Conservation (phyloP, 2,888 invertebrate genomes). For the Sarcophaga caerulescens region DNA sequence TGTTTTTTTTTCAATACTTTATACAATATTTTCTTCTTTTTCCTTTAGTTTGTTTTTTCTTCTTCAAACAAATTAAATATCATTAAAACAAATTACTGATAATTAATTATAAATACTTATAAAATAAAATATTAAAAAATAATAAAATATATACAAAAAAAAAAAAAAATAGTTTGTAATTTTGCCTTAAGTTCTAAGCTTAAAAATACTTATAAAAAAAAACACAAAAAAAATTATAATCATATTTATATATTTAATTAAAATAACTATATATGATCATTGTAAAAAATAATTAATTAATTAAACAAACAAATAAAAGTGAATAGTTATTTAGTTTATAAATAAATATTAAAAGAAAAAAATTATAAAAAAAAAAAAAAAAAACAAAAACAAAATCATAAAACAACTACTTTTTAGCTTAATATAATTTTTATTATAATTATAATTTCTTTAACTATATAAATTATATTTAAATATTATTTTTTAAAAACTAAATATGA, state of each 20-base stretch:
- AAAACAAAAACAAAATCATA: conserved; percentile 44
- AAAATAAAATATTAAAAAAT: conserved; percentile 66
- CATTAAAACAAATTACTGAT: conserved; percentile 46
- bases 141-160: conserved; percentile 57
- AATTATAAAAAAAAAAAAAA: conserved; percentile 41
- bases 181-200: conserved; percentile 80
- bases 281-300: conserved; percentile 54
- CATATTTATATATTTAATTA: conserved; percentile 60
- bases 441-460: conserved; percentile 59
- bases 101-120: conserved; percentile 51
- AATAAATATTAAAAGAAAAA: conserved; percentile 56
- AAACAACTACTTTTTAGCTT: conserved; percentile 61
- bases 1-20: conserved; percentile 33
- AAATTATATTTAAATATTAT: conserved; percentile 60
- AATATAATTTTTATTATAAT: conserved; percentile 65
- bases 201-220: conserved; percentile 73
- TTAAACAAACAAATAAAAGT: conserved; percentile 41
- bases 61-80: neutral
- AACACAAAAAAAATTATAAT: conserved; percentile 70
- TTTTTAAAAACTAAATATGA: conserved; percentile 40
- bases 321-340: conserved; percentile 70
- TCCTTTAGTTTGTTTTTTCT: neutral
- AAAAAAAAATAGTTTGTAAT: conserved; percentile 77
- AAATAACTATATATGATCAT: conserved; percentile 65
- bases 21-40: conserved; percentile 22